phyloP scores from a whole-genome alignment of 2,797 vertebrate genomes.

The Allenopithecus nigroviridis region DNA sequence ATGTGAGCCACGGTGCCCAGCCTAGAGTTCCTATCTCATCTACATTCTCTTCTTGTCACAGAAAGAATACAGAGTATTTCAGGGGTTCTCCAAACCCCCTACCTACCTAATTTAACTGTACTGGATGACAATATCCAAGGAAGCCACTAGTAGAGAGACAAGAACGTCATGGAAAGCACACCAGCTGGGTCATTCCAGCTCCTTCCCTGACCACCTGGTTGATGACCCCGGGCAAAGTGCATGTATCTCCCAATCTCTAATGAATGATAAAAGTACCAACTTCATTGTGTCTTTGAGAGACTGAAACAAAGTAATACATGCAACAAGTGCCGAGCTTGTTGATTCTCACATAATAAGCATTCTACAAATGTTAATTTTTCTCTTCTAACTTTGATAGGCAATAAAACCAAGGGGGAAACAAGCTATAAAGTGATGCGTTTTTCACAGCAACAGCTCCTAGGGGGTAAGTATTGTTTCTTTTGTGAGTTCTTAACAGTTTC shows the following conservation, averaged over 20 bases:
- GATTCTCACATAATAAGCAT: background rate
- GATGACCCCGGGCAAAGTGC: background rate
- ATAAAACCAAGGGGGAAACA: conserved; percentile 35
- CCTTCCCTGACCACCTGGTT: background rate
- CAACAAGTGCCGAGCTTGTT: background rate
- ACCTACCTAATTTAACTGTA: background rate
- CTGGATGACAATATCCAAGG: background rate
- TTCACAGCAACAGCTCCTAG: conserved; percentile 27
- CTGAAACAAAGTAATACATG: background rate
- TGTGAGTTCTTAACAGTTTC: conserved; percentile 46
- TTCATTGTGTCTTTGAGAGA: background rate
- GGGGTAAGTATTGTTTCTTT: conserved; percentile 34
- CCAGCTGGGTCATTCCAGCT: background rate
- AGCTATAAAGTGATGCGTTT: conserved; percentile 3
- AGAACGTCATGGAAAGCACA: background rate
- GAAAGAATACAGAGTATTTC: background rate
- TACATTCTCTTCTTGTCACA: background rate
- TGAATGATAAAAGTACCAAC: background rate
- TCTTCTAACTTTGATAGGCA: conserved; percentile 35
- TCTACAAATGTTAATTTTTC: conserved; percentile 34
- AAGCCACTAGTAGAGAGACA: background rate
- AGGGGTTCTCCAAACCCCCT: background rate
- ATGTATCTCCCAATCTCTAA: background rate
- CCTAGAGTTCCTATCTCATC: background rate
- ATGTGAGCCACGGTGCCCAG: too few relatives aligned